Evolutionary conservation across 2,113 vertebrate species (phyloP), one percentile per base, ranked within the genome.

Genomic region (Sphyrna mokarran): DNA sequence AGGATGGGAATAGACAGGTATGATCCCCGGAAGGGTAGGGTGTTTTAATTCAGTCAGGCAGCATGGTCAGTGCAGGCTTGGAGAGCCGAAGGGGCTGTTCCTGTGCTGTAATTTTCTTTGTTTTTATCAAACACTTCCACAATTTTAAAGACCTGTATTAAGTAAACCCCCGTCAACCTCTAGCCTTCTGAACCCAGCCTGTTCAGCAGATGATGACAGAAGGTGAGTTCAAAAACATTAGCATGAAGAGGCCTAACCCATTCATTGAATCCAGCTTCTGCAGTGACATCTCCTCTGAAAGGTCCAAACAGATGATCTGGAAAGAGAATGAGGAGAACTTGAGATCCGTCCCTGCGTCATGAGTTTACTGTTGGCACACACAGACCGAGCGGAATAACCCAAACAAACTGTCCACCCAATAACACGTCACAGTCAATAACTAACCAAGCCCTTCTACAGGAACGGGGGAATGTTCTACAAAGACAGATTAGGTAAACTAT

Each of bases 201-300:
- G n/a, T 54, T 8, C 90, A 69, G 2, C 11, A 40, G n/a, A 23
- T 13, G 90, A 2, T 61, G 43, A 93, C 18, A 66, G 9, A 69
- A 76, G 40, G 33, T 1, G 54, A 20, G 48, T 63, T 78, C 11
- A 10, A 63, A 54, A 83, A 1, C 14, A 94, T 83, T 83, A 22
- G 8, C 37, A 63, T 8, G 1, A 43, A 93, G 33, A 0, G 29
- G 10, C 0, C 97, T 97, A 96, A 99, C 99, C 99, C 98, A 0
- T 99, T 99, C 76, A 99, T 99, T 0, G 99, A 99, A 96, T 99
- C 99, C 96, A 99, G 96, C 91, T 99, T 99, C 91, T 98, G 97
- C 95, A 98, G 96, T 0, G 99, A 98, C 99, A 99, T 99, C 96
- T 99, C 99, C 96, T 99, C 99, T 0, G 99, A 98, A 96, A 99